Percentiles rank a stretch among this genome's conserved stretches.
Evolutionary conservation across 2,797 vertebrate species (phyloP).

Genomic region (Taenioides sp.): DNA sequence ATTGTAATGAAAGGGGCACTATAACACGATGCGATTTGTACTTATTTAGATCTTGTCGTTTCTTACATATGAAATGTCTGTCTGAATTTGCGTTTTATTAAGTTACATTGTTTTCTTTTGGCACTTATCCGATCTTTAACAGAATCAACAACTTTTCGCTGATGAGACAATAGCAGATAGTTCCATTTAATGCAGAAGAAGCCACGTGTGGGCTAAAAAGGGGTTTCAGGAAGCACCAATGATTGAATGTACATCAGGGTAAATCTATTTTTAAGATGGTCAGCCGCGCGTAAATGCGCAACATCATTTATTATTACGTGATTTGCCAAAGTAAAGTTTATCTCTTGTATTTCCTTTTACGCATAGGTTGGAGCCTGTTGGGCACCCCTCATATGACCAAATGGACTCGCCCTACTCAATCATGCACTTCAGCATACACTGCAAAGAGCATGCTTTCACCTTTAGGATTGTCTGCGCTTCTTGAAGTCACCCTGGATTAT

Average conservation of each 20-base stretch:
- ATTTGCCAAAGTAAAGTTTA: not conserved
- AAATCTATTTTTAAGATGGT: not conserved
- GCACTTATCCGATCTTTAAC: constrained; percentile 41
- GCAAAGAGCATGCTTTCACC: constrained; percentile 85
- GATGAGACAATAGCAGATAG: constrained; percentile 88
- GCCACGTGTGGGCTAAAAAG: constrained; percentile 64
- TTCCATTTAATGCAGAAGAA: constrained; percentile 82
- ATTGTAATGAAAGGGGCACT: not conserved
- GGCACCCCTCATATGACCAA: constrained; percentile 59
- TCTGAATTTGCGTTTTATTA: not conserved
- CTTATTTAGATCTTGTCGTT: not conserved
- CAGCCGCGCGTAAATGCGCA: not conserved
- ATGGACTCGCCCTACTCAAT: constrained; percentile 86
- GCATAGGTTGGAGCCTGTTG: not conserved
- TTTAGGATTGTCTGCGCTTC: constrained; percentile 71
- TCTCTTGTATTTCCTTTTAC: not conserved
- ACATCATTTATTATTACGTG: no score
- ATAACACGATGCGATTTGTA: not conserved
- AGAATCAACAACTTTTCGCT: constrained; percentile 84
- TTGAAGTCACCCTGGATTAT: constrained; percentile 65
- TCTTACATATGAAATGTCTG: not conserved
- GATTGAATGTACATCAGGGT: not conserved
- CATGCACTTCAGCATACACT: constrained; percentile 83
- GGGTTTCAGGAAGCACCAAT: constrained; percentile 43
- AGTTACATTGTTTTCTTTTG: not conserved